phyloP scores from a whole-genome alignment of 2,113 vertebrate species.

The Cyanistes caeruleus region DNA sequence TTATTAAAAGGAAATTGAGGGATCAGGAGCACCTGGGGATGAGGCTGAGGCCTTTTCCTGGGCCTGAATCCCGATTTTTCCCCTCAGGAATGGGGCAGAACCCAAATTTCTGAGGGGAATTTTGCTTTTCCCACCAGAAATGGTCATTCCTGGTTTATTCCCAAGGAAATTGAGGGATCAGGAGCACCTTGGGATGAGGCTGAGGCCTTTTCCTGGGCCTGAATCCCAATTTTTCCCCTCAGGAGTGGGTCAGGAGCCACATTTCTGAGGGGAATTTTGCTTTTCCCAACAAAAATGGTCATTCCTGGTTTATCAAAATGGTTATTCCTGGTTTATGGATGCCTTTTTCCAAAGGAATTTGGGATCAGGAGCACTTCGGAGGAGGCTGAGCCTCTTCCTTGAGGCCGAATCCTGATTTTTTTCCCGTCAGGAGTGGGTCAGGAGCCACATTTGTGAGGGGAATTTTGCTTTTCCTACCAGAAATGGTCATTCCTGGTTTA shows the following conservation, averaged over 20 bases:
- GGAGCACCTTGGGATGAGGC: too few species aligned
- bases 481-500: neutral
- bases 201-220: too few species aligned
- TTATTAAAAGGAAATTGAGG: too few species aligned
- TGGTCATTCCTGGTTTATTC: neutral
- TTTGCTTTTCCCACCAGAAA: accelerated
- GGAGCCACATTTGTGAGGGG: neutral
- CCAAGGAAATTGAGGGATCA: too few species aligned
- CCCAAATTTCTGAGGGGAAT: neutral
- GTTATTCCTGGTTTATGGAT: neutral
- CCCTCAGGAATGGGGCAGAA: accelerated
- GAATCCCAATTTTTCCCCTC: neutral
- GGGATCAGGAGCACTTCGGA: neutral
- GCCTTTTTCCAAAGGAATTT: neutral
- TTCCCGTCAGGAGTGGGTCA: neutral
- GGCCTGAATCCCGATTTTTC: too few species aligned
- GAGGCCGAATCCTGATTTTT: neutral
- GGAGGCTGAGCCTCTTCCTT: neutral
- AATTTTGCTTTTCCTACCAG: neutral
- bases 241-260: accelerated
- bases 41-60: too few species aligned
- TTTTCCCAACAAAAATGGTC: accelerated
- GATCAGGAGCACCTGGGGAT: too few species aligned
- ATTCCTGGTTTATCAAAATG: neutral
- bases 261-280: accelerated